These are phyloP conservation scores for Cyclophora albipunctata DNA, from an alignment of 2,888 invertebrate species.

Conservation along the genomic window DNA sequence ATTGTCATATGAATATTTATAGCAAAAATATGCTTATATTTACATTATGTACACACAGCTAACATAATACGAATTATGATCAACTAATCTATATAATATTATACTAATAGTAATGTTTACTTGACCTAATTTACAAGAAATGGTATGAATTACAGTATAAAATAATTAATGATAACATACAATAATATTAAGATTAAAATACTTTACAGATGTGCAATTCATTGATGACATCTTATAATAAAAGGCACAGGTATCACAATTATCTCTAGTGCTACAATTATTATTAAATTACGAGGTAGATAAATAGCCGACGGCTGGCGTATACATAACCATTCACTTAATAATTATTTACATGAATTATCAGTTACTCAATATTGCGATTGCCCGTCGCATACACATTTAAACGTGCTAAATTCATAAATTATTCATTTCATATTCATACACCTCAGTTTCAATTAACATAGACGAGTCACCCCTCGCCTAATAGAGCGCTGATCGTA, in stretches of 20 bases:
- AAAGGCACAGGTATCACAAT: slow-evolving; percentile 62
- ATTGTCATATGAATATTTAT: slow-evolving; percentile 7
- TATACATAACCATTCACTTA: slow-evolving; percentile 9
- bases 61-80: no score
- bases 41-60: slow-evolving; percentile 10
- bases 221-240: background rate
- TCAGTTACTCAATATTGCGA: slow-evolving; percentile 29
- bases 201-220: no score
- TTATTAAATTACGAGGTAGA: slow-evolving; percentile 27
- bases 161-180: no score
- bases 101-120: no score
- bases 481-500: slow-evolving; percentile 66
- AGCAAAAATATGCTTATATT: slow-evolving; percentile 12
- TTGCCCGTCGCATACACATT: slow-evolving; percentile 21
- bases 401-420: background rate
- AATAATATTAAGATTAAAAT: background rate
- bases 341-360: slow-evolving; percentile 4
- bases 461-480: slow-evolving; percentile 50
- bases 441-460: background rate
- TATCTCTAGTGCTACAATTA: slow-evolving; percentile 19
- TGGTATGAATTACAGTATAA: slow-evolving; percentile 1
- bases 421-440: background rate
- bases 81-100: no score
- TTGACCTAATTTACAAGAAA: background rate
- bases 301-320: slow-evolving; percentile 12